These are phyloP conservation scores for Elymnias hypermnestra DNA, from an alignment of 1,140 invertebrate genomes.

Conservation along the genomic window DNA sequence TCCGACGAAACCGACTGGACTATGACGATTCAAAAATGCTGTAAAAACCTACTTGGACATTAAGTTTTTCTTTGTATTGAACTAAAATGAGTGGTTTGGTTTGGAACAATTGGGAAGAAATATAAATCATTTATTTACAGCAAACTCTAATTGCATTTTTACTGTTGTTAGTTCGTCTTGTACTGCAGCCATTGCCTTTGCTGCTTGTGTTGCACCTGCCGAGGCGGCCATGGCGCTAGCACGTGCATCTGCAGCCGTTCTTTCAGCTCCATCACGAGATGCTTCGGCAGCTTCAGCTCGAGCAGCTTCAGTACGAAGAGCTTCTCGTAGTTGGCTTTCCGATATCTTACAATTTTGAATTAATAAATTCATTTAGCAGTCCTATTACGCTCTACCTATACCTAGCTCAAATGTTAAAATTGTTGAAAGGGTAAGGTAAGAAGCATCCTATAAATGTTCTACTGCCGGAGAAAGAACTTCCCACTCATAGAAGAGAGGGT, in stretches of 20 bases:
- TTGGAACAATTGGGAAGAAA: no score
- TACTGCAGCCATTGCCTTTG: slow-evolving; percentile 28
- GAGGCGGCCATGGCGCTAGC: slow-evolving; percentile 41
- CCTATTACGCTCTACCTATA: slow-evolving; percentile 3
- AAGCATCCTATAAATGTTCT: no score
- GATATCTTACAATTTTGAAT: slow-evolving; percentile 31
- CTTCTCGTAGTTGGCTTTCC: slow-evolving; percentile 44
- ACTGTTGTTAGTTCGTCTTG: slow-evolving; percentile 44
- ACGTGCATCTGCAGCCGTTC: slow-evolving; percentile 33
- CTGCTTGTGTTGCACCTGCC: slow-evolving; percentile 40
- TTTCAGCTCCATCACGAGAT: slow-evolving; percentile 35
- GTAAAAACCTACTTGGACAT: no score
- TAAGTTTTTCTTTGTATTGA: no score
- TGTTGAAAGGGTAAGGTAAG: no score
- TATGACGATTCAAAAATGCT: no score
- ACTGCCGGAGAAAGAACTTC: no score
- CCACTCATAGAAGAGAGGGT: no score
- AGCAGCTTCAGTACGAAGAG: slow-evolving; percentile 35
- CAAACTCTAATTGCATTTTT: slow-evolving; percentile 49
- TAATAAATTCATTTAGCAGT: background rate
- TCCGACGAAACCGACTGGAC: background rate
- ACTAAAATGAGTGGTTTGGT: no score
- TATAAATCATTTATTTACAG: slow-evolving; percentile 24
- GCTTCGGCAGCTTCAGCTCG: slow-evolving; percentile 52
- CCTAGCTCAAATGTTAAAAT: no score